A percentile compares a stretch with the other conserved stretches of the same genome.
These are phyloP conservation scores for Colaptes auratus DNA, from an alignment of 2,113 vertebrate species.

Conservation along the genomic window DNA sequence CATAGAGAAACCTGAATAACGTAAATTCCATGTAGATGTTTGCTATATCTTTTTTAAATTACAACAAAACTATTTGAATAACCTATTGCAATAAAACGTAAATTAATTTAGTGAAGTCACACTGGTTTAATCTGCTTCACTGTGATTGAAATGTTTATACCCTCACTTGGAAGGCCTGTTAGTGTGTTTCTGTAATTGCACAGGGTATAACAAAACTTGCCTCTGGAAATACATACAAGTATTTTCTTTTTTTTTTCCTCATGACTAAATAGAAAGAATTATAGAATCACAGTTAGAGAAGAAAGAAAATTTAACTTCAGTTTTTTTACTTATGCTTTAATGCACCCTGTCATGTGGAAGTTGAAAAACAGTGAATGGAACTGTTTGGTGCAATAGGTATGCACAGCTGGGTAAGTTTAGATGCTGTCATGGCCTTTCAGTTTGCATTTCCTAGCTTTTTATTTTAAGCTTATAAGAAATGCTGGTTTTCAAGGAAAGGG, in stretches of 20 bases:
- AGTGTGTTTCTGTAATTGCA: background rate
- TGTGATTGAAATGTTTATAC: background rate
- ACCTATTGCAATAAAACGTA: background rate
- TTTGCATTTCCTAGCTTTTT: background rate
- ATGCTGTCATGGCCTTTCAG: background rate
- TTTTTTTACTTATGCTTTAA: background rate
- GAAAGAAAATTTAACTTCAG: background rate
- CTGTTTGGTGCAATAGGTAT: background rate
- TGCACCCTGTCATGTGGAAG: background rate
- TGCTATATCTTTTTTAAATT: background rate
- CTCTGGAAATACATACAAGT: background rate
- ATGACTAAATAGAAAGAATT: background rate
- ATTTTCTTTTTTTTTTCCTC: background rate
- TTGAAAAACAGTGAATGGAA: slow-evolving; percentile 33
- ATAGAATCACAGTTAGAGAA: background rate
- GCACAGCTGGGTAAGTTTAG: background rate
- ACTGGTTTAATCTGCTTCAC: background rate
- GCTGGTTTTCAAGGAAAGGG: background rate
- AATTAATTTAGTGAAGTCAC: background rate
- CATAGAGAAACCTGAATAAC: background rate
- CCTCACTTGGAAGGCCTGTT: background rate
- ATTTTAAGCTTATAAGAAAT: slow-evolving; percentile 17
- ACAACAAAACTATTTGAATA: background rate
- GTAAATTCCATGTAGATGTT: background rate
- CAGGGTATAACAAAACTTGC: background rate